Percentiles rank a stretch among this genome's conserved stretches.
Evolutionary conservation across 1,140 invertebrate genomes (phyloP).

Genomic region (Campoletis sonorensis): DNA sequence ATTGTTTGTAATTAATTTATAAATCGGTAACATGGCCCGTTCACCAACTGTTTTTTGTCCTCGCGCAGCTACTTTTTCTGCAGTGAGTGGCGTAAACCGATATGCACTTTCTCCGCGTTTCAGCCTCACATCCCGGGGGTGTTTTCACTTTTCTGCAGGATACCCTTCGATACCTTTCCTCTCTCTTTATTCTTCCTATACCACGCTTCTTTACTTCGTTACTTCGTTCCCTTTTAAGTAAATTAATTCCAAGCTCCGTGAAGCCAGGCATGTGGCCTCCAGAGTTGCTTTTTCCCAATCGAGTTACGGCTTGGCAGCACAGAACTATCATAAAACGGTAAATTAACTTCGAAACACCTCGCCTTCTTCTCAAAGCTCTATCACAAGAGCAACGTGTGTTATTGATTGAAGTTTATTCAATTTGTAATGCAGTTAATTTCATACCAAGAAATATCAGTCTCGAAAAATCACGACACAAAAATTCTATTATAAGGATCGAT

Average conservation of each 20-base stretch:
- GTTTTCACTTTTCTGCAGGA: slow-evolving; percentile 3
- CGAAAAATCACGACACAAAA: too few species aligned
- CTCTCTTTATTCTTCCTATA: not conserved
- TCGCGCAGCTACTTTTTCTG: not conserved
- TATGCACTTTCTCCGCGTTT: slow-evolving; percentile 29
- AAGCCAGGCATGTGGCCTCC: slow-evolving; percentile 20
- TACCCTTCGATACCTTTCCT: not conserved
- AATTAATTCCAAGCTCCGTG: slow-evolving; percentile 40
- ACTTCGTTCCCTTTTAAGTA: slow-evolving; percentile 43
- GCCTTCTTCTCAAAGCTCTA: not conserved
- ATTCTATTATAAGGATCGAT: too few species aligned
- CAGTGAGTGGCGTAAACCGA: slow-evolving; percentile 24
- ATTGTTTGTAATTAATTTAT: too few species aligned
- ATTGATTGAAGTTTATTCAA: slow-evolving; percentile 6
- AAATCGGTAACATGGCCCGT: not conserved
- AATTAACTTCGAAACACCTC: slow-evolving; percentile 28
- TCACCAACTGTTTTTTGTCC: not conserved
- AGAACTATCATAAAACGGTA: not conserved
- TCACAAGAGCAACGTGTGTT: not conserved
- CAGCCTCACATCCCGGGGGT: not conserved
- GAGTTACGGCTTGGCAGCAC: slow-evolving; percentile 9
- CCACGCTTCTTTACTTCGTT: slow-evolving; percentile 5
- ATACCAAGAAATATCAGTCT: not conserved
- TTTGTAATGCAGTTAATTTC: not conserved
- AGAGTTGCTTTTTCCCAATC: slow-evolving; percentile 30